Conservation (phyloP, 2,888 invertebrate genomes). For the Entomobrya multifasciata region DNA sequence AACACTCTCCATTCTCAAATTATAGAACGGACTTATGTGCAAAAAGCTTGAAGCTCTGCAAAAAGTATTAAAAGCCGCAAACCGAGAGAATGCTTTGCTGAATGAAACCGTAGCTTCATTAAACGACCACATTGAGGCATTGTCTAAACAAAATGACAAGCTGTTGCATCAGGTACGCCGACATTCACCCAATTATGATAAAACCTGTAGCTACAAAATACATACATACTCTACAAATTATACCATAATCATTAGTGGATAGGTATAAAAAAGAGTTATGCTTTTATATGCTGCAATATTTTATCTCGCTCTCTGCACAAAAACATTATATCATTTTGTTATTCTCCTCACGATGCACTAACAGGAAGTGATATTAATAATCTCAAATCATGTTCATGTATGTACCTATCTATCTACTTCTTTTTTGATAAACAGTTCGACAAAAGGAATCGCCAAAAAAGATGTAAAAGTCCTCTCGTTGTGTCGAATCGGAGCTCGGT, state of each 20-base stretch:
- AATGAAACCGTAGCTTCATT: conserved; percentile 54
- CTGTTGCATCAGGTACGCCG: conserved; percentile 58
- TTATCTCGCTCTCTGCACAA: too few species aligned
- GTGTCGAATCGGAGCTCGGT: conserved; percentile 41
- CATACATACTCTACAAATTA: too few species aligned
- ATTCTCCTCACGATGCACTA: conserved; percentile 16
- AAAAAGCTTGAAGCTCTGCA: conserved; percentile 48
- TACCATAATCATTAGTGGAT: neutral
- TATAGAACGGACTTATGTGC: conserved; percentile 57
- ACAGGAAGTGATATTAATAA: neutral
- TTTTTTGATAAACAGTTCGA: conserved; percentile 19
- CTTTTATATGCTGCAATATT: too few species aligned
- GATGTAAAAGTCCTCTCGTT: conserved; percentile 22
- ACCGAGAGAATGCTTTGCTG: conserved; percentile 51
- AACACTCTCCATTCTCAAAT: too few species aligned
- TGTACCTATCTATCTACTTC: too few species aligned
- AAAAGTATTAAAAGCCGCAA: neutral
- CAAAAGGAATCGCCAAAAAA: conserved; percentile 5
- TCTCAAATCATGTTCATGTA: neutral
- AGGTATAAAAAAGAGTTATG: too few species aligned
- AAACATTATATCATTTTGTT: too few species aligned
- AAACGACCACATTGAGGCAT: conserved; percentile 52
- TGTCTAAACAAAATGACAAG: conserved; percentile 58
- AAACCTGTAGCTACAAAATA: conserved; percentile 29
- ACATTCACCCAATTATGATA: neutral